Base-by-base conservation (phyloP, 2,888 invertebrate genomes). In the Clunio marinus region DNA sequence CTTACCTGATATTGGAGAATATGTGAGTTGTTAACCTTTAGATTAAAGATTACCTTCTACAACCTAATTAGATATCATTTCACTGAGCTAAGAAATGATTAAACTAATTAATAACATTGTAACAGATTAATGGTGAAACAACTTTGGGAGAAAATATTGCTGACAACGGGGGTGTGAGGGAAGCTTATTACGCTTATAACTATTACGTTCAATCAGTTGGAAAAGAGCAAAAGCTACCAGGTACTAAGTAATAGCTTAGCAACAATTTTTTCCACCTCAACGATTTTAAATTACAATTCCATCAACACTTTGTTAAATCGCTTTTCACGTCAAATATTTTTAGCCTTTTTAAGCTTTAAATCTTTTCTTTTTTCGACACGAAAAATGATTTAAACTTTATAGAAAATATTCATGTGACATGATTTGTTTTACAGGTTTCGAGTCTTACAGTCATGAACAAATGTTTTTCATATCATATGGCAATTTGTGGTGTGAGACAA, bases 401-500 rank as follows among this genome's bases (percentile, higher is more conserved):
- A 2, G 10, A 2, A 2, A 41, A 41, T n/a, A n/a, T 15, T 32
- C 32, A 32, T 32, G 32, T 10, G 5, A 8, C 32, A 32, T 32
- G 32, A 41, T 41, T 5, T 41, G n/a, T 3, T n/a, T 15, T 2
- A 41, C 41, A 63, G 91, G 92, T 1, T 85, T 93, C 73, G 87
- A 89, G 72, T 76, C 84, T 24, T 85, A 85, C 73, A 82, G 83
- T 0, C 83, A 86, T 59, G 87, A 89, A 46, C 93, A 93, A 75
- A 77, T 93, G 70, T 87, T 93, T 75, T 93, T 91, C 76, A 81
- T 93, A 27, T 85, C 90, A 0, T 92, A 87, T 77, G 91, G 88
- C 37, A 92, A 91, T 78, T 81, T 93, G 10, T 94, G 94, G 94
- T 94, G 94, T 76, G 91, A 92, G 75, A 84, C 86, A 28, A 84